Evolutionary conservation across 1,140 invertebrate genomes (phyloP).

Genomic region (Phenacoccus solenopsis): DNA sequence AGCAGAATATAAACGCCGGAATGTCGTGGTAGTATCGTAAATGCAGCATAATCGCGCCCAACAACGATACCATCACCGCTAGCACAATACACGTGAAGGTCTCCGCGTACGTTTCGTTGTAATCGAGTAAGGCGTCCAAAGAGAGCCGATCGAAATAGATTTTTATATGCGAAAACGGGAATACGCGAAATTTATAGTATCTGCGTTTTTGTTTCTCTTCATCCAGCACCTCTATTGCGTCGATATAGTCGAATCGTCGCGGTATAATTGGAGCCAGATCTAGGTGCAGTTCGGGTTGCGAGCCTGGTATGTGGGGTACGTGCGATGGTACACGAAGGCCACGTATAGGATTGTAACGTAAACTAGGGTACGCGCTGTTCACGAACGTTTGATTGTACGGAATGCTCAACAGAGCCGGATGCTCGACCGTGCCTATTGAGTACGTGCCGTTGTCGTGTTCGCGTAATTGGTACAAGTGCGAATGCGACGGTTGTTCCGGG

Average conservation of each 20-base stretch:
- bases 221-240: constrained; percentile 26
- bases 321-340: not conserved
- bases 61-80: constrained; percentile 68
- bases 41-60: constrained; percentile 73
- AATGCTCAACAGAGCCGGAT: not conserved
- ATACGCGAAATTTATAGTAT: constrained; percentile 30
- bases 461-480: constrained; percentile 12
- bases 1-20: constrained; percentile 87
- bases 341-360: not conserved
- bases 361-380: not conserved
- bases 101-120: constrained; percentile 75
- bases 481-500: not conserved
- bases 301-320: not conserved
- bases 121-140: constrained; percentile 81
- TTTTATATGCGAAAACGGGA: constrained; percentile 55
- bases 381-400: constrained; percentile 1
- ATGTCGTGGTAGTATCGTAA: constrained; percentile 82
- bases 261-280: constrained; percentile 16
- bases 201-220: constrained; percentile 23
- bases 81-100: constrained; percentile 71
- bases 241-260: constrained; percentile 28
- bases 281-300: constrained; percentile 2
- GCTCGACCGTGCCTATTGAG: not conserved
- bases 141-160: constrained; percentile 83
- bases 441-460: not conserved